These are phyloP conservation scores for Tragulus kanchil DNA, from an alignment of 2,113 vertebrate genomes.

Conservation along the genomic window DNA sequence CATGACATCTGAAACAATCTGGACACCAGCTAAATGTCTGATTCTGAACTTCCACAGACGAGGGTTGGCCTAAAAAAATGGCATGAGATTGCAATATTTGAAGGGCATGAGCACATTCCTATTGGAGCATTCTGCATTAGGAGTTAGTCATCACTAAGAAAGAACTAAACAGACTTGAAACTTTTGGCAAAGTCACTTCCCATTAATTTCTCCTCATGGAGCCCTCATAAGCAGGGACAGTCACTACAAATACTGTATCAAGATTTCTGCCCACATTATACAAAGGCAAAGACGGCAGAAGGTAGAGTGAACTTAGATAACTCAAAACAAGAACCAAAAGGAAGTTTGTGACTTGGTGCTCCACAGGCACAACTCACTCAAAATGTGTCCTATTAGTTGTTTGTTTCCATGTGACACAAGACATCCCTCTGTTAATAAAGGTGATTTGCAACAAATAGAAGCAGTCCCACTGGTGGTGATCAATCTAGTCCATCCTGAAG, in stretches of 20 bases:
- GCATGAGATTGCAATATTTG: not conserved
- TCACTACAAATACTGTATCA: too few relatives aligned
- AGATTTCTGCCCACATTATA: not conserved
- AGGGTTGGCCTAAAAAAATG: too few relatives aligned
- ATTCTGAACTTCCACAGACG: not conserved
- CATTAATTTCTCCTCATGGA: not conserved
- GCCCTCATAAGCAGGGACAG: not conserved
- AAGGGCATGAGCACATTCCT: not conserved
- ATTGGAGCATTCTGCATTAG: fast-evolving
- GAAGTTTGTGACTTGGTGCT: not conserved
- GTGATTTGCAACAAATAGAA: not conserved
- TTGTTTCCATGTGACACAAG: not conserved
- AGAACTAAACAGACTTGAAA: not conserved
- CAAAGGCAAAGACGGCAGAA: not conserved
- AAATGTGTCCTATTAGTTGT: not conserved
- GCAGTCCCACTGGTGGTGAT: not conserved
- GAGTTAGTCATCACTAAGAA: not conserved
- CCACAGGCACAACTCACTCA: not conserved
- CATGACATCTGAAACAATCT: too few relatives aligned
- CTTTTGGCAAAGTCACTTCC: not conserved
- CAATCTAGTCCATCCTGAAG: not conserved
- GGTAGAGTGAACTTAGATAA: not conserved
- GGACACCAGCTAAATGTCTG: not conserved
- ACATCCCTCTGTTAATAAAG: not conserved
- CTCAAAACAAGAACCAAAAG: not conserved